A percentile compares a stretch with the other conserved stretches of the same genome.
Conservation (phyloP, 92 coral and sea anemone species). For the Porites cylindrica region DNA sequence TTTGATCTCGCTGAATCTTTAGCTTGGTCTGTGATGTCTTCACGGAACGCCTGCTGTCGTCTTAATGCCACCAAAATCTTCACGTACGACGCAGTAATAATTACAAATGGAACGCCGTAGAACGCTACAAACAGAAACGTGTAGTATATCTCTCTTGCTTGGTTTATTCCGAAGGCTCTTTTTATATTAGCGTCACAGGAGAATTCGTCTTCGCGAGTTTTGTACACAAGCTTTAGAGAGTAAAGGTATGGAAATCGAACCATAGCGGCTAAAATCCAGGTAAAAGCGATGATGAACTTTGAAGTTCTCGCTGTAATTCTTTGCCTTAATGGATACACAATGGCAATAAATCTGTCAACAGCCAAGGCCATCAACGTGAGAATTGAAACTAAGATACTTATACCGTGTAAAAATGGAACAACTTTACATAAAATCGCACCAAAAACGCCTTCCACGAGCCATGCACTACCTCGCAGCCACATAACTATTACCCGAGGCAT, state of each 20-base stretch:
- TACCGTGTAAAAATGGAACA: conserved; percentile 63
- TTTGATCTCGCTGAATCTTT: neutral
- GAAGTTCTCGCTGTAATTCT: conserved; percentile 29
- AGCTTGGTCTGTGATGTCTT: neutral
- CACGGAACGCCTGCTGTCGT: neutral
- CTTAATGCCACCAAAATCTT: conserved; percentile 18
- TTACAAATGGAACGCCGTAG: conserved; percentile 49
- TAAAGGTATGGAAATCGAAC: conserved; percentile 57
- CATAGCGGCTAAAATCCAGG: conserved; percentile 40
- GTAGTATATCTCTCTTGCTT: conserved; percentile 46
- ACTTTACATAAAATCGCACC: conserved; percentile 57
- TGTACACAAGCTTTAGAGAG: conserved; percentile 4
- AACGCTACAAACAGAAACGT: conserved; percentile 24
- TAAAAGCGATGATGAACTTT: conserved; percentile 15
- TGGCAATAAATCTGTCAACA: conserved; percentile 55
- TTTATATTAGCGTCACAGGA: conserved; percentile 29
- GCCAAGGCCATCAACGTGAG: conserved; percentile 50
- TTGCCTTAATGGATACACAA: conserved; percentile 58
- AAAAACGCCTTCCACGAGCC: conserved; percentile 53
- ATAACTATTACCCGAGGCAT: conserved; percentile 64
- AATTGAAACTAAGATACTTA: conserved; percentile 56
- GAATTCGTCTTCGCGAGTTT: neutral
- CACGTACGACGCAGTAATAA: conserved; percentile 25
- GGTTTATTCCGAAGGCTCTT: conserved; percentile 17
- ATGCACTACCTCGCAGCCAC: conserved; percentile 33